These are phyloP conservation scores for Lutraria rhynchaena DNA, from an alignment of 1,140 invertebrate genomes.

Conservation along the genomic window DNA sequence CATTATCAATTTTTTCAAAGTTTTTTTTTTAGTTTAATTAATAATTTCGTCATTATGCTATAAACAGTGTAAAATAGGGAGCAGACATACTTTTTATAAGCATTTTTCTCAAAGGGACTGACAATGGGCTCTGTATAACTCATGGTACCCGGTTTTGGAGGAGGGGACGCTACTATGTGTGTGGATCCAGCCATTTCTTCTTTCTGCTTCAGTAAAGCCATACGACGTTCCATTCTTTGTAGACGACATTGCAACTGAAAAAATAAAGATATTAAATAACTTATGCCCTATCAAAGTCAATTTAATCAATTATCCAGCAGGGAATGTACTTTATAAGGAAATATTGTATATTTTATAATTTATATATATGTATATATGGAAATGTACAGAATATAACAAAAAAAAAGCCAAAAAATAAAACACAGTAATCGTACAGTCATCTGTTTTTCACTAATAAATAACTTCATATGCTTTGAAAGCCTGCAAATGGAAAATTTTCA, in stretches of 20 bases:
- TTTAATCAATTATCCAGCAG: too few relatives aligned
- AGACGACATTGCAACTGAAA: slow-evolving; percentile 55
- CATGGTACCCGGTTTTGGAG: slow-evolving; percentile 56
- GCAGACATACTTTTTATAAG: slow-evolving; percentile 36
- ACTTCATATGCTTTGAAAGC: too few relatives aligned
- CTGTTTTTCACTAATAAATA: too few relatives aligned
- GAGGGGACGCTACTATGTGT: slow-evolving; percentile 28
- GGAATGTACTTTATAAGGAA: too few relatives aligned
- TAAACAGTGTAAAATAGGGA: not conserved
- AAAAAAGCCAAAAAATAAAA: too few relatives aligned
- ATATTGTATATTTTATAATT: too few relatives aligned
- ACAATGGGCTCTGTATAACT: slow-evolving; percentile 56
- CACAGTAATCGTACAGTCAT: too few relatives aligned
- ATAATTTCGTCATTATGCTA: not conserved
- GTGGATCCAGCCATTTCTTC: slow-evolving; percentile 51
- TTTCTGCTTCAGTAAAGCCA: slow-evolving; percentile 56
- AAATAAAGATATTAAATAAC: too few relatives aligned
- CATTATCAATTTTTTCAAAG: not conserved
- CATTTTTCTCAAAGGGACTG: slow-evolving; percentile 42
- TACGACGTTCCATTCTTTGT: slow-evolving; percentile 54
- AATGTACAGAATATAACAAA: too few relatives aligned
- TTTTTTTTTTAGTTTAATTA: not conserved
- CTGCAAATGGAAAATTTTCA: too few relatives aligned
- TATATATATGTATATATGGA: too few relatives aligned
- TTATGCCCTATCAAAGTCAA: too few relatives aligned